These are phyloP conservation scores for Heliconius eleuchia DNA, from an alignment of 1,140 invertebrate species.

Conservation along the genomic window DNA sequence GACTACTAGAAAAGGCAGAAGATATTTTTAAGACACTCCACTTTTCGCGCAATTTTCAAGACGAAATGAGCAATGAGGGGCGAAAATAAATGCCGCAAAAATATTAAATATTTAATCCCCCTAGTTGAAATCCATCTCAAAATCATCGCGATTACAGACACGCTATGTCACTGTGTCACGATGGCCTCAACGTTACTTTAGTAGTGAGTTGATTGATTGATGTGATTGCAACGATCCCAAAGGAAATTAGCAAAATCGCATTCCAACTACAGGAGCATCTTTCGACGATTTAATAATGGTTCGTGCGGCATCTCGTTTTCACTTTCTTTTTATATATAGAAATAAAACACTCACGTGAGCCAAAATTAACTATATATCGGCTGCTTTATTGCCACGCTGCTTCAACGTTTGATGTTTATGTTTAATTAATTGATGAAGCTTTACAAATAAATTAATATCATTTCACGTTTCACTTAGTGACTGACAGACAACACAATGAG, in stretches of 20 bases:
- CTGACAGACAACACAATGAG: no score
- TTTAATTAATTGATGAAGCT: not conserved
- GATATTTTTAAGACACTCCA: no score
- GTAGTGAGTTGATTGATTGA: no score
- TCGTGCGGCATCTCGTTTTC: slow-evolving; percentile 10
- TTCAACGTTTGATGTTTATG: not conserved
- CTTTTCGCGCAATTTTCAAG: no score
- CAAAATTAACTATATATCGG: slow-evolving; percentile 7
- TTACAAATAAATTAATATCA: not conserved
- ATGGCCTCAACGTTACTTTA: no score
- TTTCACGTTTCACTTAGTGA: no score
- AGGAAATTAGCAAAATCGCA: slow-evolving; percentile 22
- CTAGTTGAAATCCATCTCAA: no score
- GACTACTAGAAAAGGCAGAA: not conserved
- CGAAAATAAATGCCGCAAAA: no score
- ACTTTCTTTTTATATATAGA: slow-evolving; percentile 21
- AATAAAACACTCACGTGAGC: slow-evolving; percentile 12
- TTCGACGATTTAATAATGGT: not conserved
- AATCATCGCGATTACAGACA: no score
- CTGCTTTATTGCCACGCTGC: not conserved
- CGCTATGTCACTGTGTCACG: no score
- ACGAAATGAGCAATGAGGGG: no score
- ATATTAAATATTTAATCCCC: no score
- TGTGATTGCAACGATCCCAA: slow-evolving; percentile 1
- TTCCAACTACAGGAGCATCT: slow-evolving; percentile 2